These are phyloP conservation scores for Notiomystis cincta DNA, from an alignment of 2,113 vertebrate genomes.

Conservation along the genomic window DNA sequence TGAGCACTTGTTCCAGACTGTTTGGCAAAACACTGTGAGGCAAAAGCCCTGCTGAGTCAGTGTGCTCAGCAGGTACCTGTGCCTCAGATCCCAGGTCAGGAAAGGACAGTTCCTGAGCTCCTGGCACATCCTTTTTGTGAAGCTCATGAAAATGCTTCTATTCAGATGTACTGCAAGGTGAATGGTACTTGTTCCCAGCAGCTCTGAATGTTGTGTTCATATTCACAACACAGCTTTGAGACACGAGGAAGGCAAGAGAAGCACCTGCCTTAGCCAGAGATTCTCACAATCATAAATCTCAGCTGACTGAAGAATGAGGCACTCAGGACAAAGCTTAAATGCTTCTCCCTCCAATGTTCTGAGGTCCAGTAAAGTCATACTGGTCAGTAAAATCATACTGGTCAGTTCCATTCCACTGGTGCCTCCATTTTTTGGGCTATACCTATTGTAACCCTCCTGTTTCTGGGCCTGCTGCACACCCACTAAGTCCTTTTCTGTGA, in stretches of 20 bases:
- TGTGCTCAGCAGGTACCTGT: not conserved
- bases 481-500: not conserved
- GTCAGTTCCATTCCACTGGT: not conserved
- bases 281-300: not conserved
- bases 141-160: not conserved
- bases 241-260: not conserved
- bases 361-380: not conserved
- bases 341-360: not conserved
- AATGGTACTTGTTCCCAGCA: not conserved
- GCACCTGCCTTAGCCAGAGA: not conserved
- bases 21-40: not conserved
- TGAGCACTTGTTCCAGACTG: not conserved
- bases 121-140: not conserved
- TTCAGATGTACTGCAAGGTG: not conserved
- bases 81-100: not conserved
- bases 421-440: not conserved
- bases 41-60: not conserved
- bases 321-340: not conserved
- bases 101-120: not conserved
- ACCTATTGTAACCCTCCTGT: not conserved
- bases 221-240: not conserved
- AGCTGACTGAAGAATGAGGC: not conserved
- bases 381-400: not conserved
- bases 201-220: not conserved
- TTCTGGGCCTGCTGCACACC: not conserved